phyloP scores from a whole-genome alignment of 2,888 invertebrate genomes.

The Halocaridina rubra region DNA sequence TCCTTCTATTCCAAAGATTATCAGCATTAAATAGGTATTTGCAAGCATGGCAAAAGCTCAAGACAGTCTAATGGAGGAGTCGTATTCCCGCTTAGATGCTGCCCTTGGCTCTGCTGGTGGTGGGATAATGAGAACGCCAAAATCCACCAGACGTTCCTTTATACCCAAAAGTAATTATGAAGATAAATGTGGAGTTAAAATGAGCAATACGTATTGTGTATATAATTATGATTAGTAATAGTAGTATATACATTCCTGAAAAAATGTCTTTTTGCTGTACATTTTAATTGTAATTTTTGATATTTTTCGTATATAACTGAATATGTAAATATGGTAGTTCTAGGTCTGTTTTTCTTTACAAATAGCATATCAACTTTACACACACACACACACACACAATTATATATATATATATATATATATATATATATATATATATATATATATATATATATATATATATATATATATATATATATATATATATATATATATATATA shows the following conservation, averaged over 20 bases:
- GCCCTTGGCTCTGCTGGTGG: slow-evolving; percentile 32
- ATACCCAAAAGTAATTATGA: slow-evolving; percentile 19
- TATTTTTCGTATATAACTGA: background rate
- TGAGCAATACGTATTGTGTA: too few species aligned
- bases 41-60: slow-evolving; percentile 12
- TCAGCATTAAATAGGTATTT: background rate
- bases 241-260: background rate
- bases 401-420: too few species aligned
- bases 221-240: background rate
- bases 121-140: slow-evolving; percentile 34
- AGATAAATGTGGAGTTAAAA: too few species aligned
- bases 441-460: background rate
- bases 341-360: too few species aligned
- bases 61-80: slow-evolving; percentile 35
- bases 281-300: background rate
- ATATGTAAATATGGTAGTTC: background rate
- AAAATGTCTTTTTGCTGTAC: background rate
- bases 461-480: background rate
- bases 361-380: too few species aligned
- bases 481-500: background rate
- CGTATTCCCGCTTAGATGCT: slow-evolving; percentile 41
- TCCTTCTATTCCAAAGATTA: background rate
- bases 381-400: too few species aligned
- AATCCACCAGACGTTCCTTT: background rate
- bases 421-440: background rate